Conservation (phyloP, 1,140 invertebrate species). For the Thaumatotibia leucotreta region DNA sequence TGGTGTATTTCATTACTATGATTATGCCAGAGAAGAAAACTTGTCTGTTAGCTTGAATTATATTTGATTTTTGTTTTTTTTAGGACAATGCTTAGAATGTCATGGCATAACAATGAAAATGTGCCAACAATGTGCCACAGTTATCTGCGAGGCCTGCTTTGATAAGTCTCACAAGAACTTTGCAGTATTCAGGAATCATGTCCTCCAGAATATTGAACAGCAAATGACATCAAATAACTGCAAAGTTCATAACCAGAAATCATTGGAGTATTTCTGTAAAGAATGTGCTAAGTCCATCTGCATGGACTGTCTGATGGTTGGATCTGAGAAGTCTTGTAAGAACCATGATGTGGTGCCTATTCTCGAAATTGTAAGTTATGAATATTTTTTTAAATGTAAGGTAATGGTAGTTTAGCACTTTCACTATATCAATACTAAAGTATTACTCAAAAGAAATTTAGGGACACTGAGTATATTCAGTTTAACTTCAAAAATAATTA, state of each 20-base stretch:
- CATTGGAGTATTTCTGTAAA: neutral
- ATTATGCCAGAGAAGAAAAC: neutral
- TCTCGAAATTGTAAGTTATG: neutral
- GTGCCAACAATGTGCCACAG: slow-evolving; percentile 55
- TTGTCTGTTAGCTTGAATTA: too few relatives aligned
- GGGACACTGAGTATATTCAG: too few relatives aligned
- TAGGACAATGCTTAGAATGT: slow-evolving; percentile 58
- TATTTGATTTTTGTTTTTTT: neutral
- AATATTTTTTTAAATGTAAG: neutral
- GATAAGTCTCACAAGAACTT: slow-evolving; percentile 62
- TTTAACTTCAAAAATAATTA: too few relatives aligned
- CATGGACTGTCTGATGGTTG: slow-evolving; percentile 1
- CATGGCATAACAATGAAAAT: slow-evolving; percentile 45
- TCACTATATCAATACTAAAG: too few relatives aligned
- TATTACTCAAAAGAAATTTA: too few relatives aligned
- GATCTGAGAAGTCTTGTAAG: neutral
- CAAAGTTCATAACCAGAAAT: neutral
- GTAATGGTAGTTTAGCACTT: neutral
- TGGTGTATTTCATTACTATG: neutral
- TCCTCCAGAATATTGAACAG: slow-evolving; percentile 37
- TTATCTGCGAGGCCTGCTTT: slow-evolving; percentile 56
- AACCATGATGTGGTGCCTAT: neutral
- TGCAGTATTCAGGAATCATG: slow-evolving; percentile 58
- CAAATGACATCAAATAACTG: neutral
- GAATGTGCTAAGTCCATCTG: neutral